phyloP scores from a whole-genome alignment of 1,140 invertebrate species.

The Chironomus striatipennis region DNA sequence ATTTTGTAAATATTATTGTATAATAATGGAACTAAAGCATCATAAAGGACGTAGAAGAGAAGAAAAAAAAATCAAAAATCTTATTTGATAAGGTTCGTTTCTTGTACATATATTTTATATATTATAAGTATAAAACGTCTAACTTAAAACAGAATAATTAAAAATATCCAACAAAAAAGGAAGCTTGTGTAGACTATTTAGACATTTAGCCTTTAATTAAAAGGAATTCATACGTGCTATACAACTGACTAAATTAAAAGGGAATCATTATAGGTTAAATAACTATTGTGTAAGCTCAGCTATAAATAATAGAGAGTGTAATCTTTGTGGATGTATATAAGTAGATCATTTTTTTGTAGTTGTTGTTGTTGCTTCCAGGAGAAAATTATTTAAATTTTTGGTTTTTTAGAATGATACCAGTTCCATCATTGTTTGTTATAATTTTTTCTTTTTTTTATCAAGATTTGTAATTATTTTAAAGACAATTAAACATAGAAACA shows the following conservation, averaged over 20 bases:
- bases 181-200: background rate
- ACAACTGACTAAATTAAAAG: conserved; percentile 5
- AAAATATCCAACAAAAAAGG: conserved; percentile 8
- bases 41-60: background rate
- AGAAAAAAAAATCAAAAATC: background rate
- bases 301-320: conserved; percentile 3
- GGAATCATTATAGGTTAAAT: background rate
- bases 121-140: too few species aligned
- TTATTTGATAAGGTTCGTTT: too few species aligned
- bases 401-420: conserved; percentile 1
- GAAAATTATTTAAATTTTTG: background rate
- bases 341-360: background rate
- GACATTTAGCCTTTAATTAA: background rate
- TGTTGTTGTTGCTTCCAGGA: background rate
- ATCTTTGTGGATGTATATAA: background rate
- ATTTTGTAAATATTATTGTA: background rate
- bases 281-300: background rate
- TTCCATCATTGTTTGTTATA: background rate
- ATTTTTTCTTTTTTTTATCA: background rate
- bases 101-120: too few species aligned
- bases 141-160: background rate
- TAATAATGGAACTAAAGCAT: background rate
- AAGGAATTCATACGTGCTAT: background rate
- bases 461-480: background rate
- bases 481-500: background rate